phyloP scores from a whole-genome alignment of 2,888 invertebrate species.

The Meloe dianella region DNA sequence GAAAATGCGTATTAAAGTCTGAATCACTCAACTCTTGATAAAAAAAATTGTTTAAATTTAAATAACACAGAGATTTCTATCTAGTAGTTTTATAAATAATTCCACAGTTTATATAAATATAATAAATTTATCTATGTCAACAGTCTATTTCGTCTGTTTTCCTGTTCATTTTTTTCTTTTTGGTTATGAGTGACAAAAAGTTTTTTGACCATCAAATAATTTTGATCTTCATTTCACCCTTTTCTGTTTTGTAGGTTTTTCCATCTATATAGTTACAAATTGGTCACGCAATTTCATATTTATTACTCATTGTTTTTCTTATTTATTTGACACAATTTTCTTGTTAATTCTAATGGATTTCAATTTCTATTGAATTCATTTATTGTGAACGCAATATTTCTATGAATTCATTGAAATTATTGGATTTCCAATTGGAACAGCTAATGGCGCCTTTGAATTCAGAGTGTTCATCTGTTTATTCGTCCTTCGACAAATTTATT shows the following conservation, averaged over 20 bases:
- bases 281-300: conserved; percentile 14
- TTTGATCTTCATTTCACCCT: background rate
- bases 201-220: no score
- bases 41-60: background rate
- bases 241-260: background rate
- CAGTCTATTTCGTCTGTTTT: no score
- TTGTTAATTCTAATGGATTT: background rate
- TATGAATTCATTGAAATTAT: conserved; percentile 8
- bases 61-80: background rate
- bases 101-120: background rate
- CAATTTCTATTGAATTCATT: background rate
- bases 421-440: conserved; percentile 4
- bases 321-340: conserved; percentile 1
- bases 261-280: background rate
- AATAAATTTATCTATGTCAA: background rate
- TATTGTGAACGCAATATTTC: background rate
- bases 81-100: background rate
- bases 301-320: conserved; percentile 6
- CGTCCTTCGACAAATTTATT: conserved; percentile 11
- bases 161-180: no score
- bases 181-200: no score
- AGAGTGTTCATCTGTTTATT: conserved; percentile 7
- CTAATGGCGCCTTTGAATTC: conserved; percentile 14
- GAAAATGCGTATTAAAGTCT: background rate
- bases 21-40: background rate